phyloP scores from a whole-genome alignment of 92 coral and sea anemone species.

The Zoanthus sociatus region DNA sequence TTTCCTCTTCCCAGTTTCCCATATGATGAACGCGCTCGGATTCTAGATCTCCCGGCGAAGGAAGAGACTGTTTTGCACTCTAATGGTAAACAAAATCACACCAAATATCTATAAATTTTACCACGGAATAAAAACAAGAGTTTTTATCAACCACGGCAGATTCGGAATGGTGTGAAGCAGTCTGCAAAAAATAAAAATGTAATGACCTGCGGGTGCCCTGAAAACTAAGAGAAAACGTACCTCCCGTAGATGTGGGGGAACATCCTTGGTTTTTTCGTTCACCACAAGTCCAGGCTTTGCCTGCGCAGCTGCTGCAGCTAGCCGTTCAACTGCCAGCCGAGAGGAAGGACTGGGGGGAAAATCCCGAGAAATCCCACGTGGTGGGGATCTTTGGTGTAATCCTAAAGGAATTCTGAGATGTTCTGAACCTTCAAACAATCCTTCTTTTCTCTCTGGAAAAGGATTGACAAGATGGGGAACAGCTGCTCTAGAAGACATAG shows the following conservation, averaged over 20 bases:
- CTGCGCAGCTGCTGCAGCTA: conserved; percentile 82
- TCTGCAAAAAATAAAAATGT: too few relatives aligned
- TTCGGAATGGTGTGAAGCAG: too few relatives aligned
- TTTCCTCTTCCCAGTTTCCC: too few relatives aligned
- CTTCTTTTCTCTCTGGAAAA: conserved; percentile 69
- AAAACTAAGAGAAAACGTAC: conserved; percentile 35
- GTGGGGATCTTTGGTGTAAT: conserved; percentile 71
- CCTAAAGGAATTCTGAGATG: conserved; percentile 66
- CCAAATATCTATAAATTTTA: too few relatives aligned
- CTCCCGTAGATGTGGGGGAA: conserved; percentile 80
- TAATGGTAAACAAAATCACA: too few relatives aligned
- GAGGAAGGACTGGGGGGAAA: conserved; percentile 76
- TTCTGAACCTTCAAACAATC: conserved; percentile 60
- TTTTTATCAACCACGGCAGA: too few relatives aligned
- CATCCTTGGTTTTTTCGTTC: conserved; percentile 63
- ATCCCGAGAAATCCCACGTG: conserved; percentile 67
- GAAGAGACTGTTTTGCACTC: too few relatives aligned
- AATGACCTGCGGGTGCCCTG: too few relatives aligned
- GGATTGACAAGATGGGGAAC: conserved; percentile 39
- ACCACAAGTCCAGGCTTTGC: conserved; percentile 71
- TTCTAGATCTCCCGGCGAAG: too few relatives aligned
- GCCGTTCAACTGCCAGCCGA: conserved; percentile 86
- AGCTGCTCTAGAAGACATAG: conserved; percentile 62
- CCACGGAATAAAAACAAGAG: too few relatives aligned
- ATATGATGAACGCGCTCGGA: too few relatives aligned